Base-by-base conservation (phyloP, 1,140 invertebrate species). In the Spodoptera frugiperda region DNA sequence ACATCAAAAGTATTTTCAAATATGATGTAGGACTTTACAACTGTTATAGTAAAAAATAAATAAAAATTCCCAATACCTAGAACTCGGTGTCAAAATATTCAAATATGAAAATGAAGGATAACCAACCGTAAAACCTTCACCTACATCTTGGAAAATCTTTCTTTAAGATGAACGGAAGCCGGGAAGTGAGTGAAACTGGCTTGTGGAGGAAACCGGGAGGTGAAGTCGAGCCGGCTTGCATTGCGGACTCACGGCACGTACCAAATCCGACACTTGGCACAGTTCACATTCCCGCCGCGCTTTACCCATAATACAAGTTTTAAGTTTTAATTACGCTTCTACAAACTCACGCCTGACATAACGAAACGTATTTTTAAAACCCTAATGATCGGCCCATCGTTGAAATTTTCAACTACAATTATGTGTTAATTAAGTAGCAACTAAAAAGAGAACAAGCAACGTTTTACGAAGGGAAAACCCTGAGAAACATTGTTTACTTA, bases 241-340 rank as follows among this genome's bases (percentile, higher is more conserved):
- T 91, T 89, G 84, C 82, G 81, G 78, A 92, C 77, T 81, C 89
- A 57, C 65, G 77, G 85, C 90, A 93, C 90, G 91, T 92, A 84
- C 84, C 77, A 90, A 89, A 91, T 89, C 90, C 87, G 86, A 89
- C 91, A 90, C 89, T 92, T 93, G 91, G 89, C 90, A 89, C 87
- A 81, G 88, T 86, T 80, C 84, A 84, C 88, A 87, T 82, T 84
- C 80, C 77, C 87, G 80, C 82, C 79, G 77, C 81, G 81, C 82
- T 84, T 82, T 84, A 19, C 70, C 79, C 81, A 77, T 88, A 87
- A 88, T 87, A 90, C 77, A 90, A 90, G 80, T 88, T 91, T 89
- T 87, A 87, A 91, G 82, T 91, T 93, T 91, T 93, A 92, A 92
- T 92, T 90, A 90, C 90, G 79, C 77, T 78, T 81, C 86, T 81